phyloP scores from a whole-genome alignment of 2,113 vertebrate genomes.

The Laticauda colubrina region DNA sequence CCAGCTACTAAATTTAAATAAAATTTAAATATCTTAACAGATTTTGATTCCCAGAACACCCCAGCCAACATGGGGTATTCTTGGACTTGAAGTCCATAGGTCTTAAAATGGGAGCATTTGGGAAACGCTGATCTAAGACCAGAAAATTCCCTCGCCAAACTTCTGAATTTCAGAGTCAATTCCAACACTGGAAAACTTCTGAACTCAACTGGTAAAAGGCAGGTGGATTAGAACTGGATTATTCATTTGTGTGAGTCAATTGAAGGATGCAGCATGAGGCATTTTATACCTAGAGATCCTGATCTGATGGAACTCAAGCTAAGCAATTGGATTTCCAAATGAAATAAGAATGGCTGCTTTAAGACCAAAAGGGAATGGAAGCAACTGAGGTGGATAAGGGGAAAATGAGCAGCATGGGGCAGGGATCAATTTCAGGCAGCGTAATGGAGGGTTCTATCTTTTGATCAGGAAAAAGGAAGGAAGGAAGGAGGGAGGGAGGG shows the following conservation, averaged over 20 bases:
- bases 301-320: neutral
- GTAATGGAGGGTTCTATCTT: neutral
- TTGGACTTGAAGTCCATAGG: neutral
- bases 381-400: neutral
- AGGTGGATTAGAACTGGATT: neutral
- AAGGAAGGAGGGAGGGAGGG: neutral
- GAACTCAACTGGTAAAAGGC: neutral
- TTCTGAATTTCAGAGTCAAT: neutral
- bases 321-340: neutral
- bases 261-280: neutral
- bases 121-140: neutral
- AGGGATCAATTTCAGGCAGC: neutral
- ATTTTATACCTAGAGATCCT: neutral
- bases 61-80: neutral
- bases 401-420: neutral
- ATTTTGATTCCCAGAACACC: neutral
- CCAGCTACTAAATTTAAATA: too few species aligned
- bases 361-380: neutral
- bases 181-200: too few species aligned
- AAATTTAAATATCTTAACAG: neutral
- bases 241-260: neutral
- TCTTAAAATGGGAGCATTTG: neutral
- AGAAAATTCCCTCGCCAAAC: neutral
- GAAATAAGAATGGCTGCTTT: neutral
- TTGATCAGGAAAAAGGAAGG: neutral